phyloP scores from a whole-genome alignment of 2,888 invertebrate genomes.

The Hipparchia semele region DNA sequence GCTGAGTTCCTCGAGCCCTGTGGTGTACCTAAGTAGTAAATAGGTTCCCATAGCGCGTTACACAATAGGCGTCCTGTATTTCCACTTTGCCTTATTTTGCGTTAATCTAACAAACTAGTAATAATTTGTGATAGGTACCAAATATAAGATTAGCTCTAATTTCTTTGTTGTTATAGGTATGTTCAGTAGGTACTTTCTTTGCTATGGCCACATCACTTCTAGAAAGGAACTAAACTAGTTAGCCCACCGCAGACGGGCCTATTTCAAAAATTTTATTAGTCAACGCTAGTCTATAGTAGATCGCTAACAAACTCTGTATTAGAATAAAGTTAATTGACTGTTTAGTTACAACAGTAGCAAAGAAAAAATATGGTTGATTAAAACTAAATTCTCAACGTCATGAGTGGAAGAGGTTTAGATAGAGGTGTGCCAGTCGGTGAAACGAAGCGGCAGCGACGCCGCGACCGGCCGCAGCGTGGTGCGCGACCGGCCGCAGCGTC shows the following conservation, averaged over 20 bases:
- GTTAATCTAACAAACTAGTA: not conserved
- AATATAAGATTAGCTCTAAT: too few relatives aligned
- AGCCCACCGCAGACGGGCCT: not conserved
- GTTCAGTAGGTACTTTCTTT: too few relatives aligned
- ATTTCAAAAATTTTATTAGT: conserved; percentile 40
- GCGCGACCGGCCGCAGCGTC: conserved; percentile 43
- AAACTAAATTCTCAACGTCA: conserved; percentile 61
- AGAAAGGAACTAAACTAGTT: not conserved
- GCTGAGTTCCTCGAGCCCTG: not conserved
- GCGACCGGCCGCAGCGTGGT: conserved; percentile 44
- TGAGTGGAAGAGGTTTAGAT: conserved; percentile 68
- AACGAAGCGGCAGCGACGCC: conserved; percentile 60
- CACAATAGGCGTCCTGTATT: not conserved
- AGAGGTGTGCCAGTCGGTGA: conserved; percentile 69
- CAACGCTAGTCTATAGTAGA: conserved; percentile 51
- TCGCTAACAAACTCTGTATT: conserved; percentile 52
- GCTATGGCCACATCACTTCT: not conserved
- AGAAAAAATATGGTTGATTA: conserved; percentile 64
- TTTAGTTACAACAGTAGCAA: conserved; percentile 78
- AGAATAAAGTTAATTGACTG: conserved; percentile 73
- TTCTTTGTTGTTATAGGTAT: too few relatives aligned
- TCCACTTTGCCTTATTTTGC: not conserved
- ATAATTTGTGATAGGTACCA: not conserved
- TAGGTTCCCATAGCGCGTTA: not conserved
- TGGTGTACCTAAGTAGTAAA: not conserved